Base-by-base conservation (phyloP, 2,797 vertebrate species). In the Hyperoplus immaculatus region DNA sequence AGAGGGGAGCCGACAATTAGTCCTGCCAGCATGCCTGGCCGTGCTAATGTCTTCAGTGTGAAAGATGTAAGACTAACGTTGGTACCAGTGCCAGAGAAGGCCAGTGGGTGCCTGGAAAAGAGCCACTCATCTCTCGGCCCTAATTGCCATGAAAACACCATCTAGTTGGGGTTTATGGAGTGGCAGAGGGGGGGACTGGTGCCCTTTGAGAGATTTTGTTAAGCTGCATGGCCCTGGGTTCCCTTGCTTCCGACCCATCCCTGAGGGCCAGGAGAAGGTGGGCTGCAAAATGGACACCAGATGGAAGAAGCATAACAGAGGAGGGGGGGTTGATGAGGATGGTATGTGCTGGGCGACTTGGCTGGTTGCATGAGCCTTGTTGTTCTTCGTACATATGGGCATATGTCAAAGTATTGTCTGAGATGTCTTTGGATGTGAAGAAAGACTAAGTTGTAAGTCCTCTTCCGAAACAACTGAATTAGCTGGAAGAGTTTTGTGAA, bases 91-190 rank as follows among this genome's bases (percentile, higher is more conserved):
- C 84, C 69, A 64, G 79, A 84, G 85, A 91, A 87, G 89, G 81
- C 73, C 92, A 90, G 92, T 91, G 87, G 91, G 91, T 75, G 85
- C 80, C 84, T 90, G 88, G 88, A 93, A 93, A 88, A 84, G 78
- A 88, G 90, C 85, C 88, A 84, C 83, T 81, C 79, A 74, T 87
- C 87, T 88, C 82, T 84, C 77, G 43, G 51, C 49, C 84, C 82
- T 95, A 95, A 95, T 94, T 94, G 91, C 91, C 81, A 87, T 78
- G 77, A 93, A 91, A 91, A 89, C 82, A 87, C 87, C 81, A 84
- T 89, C 88, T 83, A 68, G 84, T 71, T 84, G 85, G 29, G 76
- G 84, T 89, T 93, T 91, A 81, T 84, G 78, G 89, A 90, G 85
- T 82, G 81, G 86, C 74, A 77, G 88, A 29, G 29, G 29, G 85